phyloP scores from a whole-genome alignment of 1,140 invertebrate species.

The Drosophila nigromelanica region DNA sequence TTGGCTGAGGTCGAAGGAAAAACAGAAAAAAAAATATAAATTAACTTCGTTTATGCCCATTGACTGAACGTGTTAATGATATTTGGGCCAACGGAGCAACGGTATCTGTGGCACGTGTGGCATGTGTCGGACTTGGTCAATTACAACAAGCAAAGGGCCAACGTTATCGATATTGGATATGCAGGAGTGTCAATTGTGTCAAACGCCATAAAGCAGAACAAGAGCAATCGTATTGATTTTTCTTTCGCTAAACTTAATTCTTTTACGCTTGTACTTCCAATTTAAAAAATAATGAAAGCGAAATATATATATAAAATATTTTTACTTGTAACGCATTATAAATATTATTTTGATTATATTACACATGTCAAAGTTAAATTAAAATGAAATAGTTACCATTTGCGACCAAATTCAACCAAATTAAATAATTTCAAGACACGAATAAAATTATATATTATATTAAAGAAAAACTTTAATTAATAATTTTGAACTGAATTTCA shows the following conservation, averaged over 20 bases:
- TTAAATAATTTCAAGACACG: too few relatives aligned
- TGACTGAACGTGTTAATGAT: conserved; percentile 32
- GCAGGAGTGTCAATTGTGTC: conserved; percentile 3
- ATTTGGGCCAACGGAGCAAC: conserved; percentile 3
- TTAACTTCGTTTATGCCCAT: conserved; percentile 10
- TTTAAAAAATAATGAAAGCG: too few relatives aligned
- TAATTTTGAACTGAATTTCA: too few relatives aligned
- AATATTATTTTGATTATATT: too few relatives aligned
- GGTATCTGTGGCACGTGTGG: conserved; percentile 11
- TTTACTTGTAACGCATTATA: too few relatives aligned
- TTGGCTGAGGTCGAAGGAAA: neutral
- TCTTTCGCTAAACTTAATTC: neutral
- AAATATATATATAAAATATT: too few relatives aligned
- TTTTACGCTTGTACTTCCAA: neutral
- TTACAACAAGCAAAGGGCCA: conserved; percentile 14
- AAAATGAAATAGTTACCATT: too few relatives aligned
- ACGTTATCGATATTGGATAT: conserved; percentile 23
- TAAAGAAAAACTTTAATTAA: too few relatives aligned
- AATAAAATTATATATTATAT: too few relatives aligned
- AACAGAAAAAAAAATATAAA: conserved; percentile 4
- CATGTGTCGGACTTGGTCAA: conserved; percentile 3
- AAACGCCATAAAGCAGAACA: neutral
- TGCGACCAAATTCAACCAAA: too few relatives aligned
- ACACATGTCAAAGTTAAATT: too few relatives aligned
- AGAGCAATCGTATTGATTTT: neutral